Evolutionary conservation across 2,113 vertebrate genomes (phyloP).

Genomic region (Hypanus sabinus): DNA sequence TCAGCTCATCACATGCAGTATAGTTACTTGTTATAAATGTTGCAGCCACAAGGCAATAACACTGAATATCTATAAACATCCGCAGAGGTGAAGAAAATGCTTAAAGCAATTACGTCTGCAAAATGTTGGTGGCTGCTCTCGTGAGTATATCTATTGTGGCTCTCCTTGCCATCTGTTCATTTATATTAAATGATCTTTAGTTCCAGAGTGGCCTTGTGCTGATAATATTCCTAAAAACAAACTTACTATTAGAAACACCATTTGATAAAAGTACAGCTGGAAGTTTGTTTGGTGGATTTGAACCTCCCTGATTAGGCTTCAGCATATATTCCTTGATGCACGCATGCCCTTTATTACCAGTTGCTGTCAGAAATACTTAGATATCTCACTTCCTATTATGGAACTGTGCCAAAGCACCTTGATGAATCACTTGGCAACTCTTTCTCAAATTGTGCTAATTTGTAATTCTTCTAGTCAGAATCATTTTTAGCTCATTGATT

Average conservation of each 20-base stretch:
- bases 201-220: slow-evolving; percentile 21
- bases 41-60: slow-evolving; percentile 24
- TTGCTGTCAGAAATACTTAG: slow-evolving; percentile 11
- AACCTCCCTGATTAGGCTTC: neutral
- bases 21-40: slow-evolving; percentile 35
- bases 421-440: slow-evolving; percentile 25
- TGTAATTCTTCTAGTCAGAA: slow-evolving; percentile 20
- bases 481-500: neutral
- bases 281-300: neutral
- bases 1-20: slow-evolving; percentile 10
- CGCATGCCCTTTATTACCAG: neutral
- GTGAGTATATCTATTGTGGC: neutral
- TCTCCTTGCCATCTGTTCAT: slow-evolving; percentile 31
- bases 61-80: slow-evolving; percentile 36
- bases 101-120: slow-evolving; percentile 33
- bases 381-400: slow-evolving; percentile 22
- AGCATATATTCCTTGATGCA: too few species aligned
- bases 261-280: neutral
- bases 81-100: slow-evolving; percentile 36
- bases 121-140: slow-evolving; percentile 30
- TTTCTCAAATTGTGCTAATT: slow-evolving; percentile 2
- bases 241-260: neutral
- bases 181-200: slow-evolving; percentile 21
- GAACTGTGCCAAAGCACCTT: slow-evolving; percentile 24
- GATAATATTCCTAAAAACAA: slow-evolving; percentile 9